Base-by-base conservation (phyloP, 2,888 invertebrate species). In the Rhingia rostrata region DNA sequence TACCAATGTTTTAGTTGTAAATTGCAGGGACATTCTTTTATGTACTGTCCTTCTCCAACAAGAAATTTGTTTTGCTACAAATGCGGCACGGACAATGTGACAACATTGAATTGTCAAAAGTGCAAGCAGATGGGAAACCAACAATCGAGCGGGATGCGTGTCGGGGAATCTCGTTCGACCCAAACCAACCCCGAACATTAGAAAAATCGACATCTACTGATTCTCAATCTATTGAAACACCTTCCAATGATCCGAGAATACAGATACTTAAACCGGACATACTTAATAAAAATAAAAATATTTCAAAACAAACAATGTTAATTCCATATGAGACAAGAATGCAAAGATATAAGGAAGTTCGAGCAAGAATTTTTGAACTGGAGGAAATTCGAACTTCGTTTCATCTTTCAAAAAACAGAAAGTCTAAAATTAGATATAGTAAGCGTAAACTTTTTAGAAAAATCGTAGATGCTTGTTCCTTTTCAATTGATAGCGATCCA, bases 401-500 rank as follows among this genome's bases (percentile, higher is more conserved):
- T 32, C 6, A 6, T 47, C 33, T 10, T 33, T 22, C 6, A 4
- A 6, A 53, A 33, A 10, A 22, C 22, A 22, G 22, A 22, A 22
- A 22, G 22, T 1, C 22, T 22, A 22, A 22, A 22, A 22, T 22
- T 2, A 22, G 22, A 22, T 2, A 22, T 2, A 22, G 22, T 22
- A 22, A 22, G 22, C 5, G 35, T 2, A 37, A 37, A 37, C 3
- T 54, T 1, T 37, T 33, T 35, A 37, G 9, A 4, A 6, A 22
- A 35, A 54, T 14, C 9, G 9, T 54, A 4, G 7, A 7, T 7
- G 5, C 9, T 6, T 35, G 35, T 54, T 35, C 35, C 0, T 4
- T 54, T 1, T n/a, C 6, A 10, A 37, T 3, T 12, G 32, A 10
- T 33, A n/a, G 47, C 7, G 86, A 86, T 60, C 45, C 77, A 9